phyloP scores from a whole-genome alignment of 1,140 invertebrate species.

The Zeugodacus cucurbitae region DNA sequence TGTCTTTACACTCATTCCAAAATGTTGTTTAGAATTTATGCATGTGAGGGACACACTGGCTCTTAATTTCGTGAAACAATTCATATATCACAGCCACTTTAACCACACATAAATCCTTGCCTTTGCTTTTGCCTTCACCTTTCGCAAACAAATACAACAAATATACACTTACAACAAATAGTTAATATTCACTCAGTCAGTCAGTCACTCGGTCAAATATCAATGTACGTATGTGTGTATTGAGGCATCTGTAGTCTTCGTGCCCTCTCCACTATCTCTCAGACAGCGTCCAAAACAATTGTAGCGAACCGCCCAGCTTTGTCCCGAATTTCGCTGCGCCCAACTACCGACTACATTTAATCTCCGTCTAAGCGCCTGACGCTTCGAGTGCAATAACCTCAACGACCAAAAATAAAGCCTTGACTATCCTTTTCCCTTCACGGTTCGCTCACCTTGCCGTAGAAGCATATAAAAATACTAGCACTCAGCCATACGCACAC shows the following conservation, averaged over 20 bases:
- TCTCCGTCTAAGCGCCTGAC: not conserved
- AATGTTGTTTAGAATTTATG: not conserved
- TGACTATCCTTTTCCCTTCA: not conserved
- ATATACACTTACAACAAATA: not conserved
- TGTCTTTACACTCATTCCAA: not conserved
- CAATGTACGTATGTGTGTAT: not conserved
- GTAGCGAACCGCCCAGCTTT: not conserved
- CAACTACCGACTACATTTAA: not conserved
- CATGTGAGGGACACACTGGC: not conserved
- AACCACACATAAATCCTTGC: not conserved
- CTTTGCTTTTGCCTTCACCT: not conserved
- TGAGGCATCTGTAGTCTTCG: not conserved
- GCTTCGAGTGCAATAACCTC: not conserved
- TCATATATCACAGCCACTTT: not conserved
- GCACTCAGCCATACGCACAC: not conserved
- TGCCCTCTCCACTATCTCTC: not conserved
- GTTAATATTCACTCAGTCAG: not conserved
- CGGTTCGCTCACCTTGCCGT: not conserved
- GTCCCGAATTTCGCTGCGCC: not conserved
- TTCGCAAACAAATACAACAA: not conserved
- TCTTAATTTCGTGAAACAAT: not conserved
- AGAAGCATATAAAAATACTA: not conserved
- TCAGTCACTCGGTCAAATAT: slow-evolving; percentile 5
- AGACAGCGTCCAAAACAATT: not conserved
- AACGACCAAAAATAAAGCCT: not conserved